Percentiles rank a stretch among this genome's conserved stretches.
Conservation (phyloP, 2,113 vertebrate genomes). For the Erpornis zantholeuca region DNA sequence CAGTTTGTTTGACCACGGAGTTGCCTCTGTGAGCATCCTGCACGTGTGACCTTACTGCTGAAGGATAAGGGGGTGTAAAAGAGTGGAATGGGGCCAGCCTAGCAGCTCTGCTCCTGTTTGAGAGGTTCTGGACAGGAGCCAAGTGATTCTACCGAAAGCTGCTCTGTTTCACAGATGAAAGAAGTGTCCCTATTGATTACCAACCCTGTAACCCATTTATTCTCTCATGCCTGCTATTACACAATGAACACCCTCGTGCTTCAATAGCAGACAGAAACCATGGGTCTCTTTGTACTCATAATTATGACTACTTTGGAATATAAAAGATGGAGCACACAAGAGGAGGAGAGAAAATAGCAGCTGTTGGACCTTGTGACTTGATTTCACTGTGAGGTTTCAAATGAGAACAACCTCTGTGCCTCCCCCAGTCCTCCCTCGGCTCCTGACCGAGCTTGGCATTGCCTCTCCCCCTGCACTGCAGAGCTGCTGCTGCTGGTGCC, state of each 20-base stretch:
- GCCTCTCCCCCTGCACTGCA: background rate
- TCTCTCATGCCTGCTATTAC: background rate
- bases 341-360: conserved; percentile 6
- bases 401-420: conserved; percentile 17
- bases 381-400: conserved; percentile 1
- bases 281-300: conserved; percentile 18
- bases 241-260: conserved; percentile 10
- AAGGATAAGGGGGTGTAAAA: background rate
- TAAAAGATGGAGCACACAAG: background rate
- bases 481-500: background rate
- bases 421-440: background rate
- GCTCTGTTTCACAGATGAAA: conserved; percentile 1
- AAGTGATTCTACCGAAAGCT: conserved; percentile 5
- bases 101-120: conserved; percentile 9
- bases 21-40: background rate
- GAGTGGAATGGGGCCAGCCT: background rate
- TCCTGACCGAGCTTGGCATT: background rate
- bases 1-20: background rate
- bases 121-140: conserved; percentile 13
- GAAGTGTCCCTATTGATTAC: conserved; percentile 14
- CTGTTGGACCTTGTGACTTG: conserved; percentile 54
- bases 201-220: conserved; percentile 7
- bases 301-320: conserved; percentile 50
- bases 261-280: conserved; percentile 27
- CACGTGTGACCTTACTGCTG: conserved; percentile 14